phyloP scores from a whole-genome alignment of 2,888 invertebrate genomes.

The Alloplasta piceator region DNA sequence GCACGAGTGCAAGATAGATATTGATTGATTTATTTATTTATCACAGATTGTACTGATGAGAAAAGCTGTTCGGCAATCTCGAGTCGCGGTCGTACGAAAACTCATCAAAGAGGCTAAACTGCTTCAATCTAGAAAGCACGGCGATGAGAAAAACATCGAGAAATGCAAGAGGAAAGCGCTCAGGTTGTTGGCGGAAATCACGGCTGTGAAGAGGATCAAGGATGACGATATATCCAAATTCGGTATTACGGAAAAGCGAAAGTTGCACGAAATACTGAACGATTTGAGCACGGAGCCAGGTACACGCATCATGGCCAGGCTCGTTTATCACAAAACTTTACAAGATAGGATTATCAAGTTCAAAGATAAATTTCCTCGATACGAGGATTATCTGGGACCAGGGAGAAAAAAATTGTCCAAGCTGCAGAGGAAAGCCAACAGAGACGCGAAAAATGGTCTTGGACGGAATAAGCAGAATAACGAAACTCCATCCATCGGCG shows the following conservation, averaged over 20 bases:
- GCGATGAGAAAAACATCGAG: conserved; percentile 73
- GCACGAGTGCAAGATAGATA: too few relatives aligned
- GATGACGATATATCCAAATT: conserved; percentile 78
- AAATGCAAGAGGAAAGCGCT: conserved; percentile 76
- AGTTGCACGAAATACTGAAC: conserved; percentile 69
- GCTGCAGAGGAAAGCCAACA: conserved; percentile 59
- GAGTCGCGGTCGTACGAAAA: conserved; percentile 73
- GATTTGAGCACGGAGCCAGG: conserved; percentile 65
- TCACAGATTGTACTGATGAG: conserved; percentile 76
- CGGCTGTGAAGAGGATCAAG: conserved; percentile 75
- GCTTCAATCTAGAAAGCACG: conserved; percentile 72
- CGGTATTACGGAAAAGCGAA: conserved; percentile 70
- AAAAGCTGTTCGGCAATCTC: conserved; percentile 74
- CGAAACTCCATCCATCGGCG: neutral
- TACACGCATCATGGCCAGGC: conserved; percentile 71
- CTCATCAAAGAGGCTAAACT: conserved; percentile 73
- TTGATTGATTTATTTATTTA: too few relatives aligned
- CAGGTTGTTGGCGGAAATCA: conserved; percentile 74
- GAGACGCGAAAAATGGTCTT: conserved; percentile 46
- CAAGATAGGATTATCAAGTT: conserved; percentile 72
- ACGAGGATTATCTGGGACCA: conserved; percentile 68
- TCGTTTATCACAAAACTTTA: conserved; percentile 72
- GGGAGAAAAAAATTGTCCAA: conserved; percentile 67
- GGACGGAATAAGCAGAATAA: conserved; percentile 19
- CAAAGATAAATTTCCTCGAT: conserved; percentile 76